Percentiles rank a stretch among this genome's conserved stretches.
These are phyloP conservation scores for Erpobdella octoculata DNA, from an alignment of 2,888 invertebrate genomes.

Conservation along the genomic window DNA sequence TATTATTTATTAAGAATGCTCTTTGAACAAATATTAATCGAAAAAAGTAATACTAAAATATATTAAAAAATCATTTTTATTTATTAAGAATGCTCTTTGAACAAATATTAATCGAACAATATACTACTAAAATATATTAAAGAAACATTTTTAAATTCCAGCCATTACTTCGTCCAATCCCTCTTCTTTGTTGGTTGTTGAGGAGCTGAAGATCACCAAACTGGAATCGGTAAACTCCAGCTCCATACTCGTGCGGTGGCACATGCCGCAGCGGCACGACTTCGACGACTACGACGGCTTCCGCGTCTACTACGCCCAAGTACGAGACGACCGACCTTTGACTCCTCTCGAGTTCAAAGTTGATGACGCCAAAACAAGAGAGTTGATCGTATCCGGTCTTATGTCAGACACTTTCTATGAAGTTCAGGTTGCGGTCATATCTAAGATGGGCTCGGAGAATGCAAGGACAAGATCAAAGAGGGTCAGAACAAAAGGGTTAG, in stretches of 20 bases:
- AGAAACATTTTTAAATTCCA: too few relatives aligned
- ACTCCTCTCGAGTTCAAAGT: not conserved
- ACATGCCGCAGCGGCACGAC: not conserved
- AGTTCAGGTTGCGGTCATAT: not conserved
- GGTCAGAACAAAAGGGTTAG: not conserved
- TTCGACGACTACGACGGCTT: not conserved
- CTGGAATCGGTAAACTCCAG: not conserved
- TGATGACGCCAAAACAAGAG: slow-evolving; percentile 1
- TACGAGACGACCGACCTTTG: slow-evolving; percentile 4
- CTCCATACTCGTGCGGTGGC: not conserved
- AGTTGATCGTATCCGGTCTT: not conserved
- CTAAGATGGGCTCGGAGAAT: not conserved
- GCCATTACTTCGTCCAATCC: not conserved
- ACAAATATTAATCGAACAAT: too few relatives aligned
- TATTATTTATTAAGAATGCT: too few relatives aligned
- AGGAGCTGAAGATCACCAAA: not conserved
- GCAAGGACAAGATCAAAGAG: not conserved
- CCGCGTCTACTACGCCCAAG: not conserved
- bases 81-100: too few relatives aligned
- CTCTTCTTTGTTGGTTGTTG: not conserved
- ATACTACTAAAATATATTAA: too few relatives aligned
- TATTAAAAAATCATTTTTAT: too few relatives aligned
- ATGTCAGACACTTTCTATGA: slow-evolving; percentile 10
- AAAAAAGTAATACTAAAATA: too few relatives aligned
- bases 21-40: too few relatives aligned